A percentile compares a stretch with the other conserved stretches of the same genome.
These are phyloP conservation scores for Cyprinella venusta DNA, from an alignment of 2,797 vertebrate genomes.

Conservation along the genomic window DNA sequence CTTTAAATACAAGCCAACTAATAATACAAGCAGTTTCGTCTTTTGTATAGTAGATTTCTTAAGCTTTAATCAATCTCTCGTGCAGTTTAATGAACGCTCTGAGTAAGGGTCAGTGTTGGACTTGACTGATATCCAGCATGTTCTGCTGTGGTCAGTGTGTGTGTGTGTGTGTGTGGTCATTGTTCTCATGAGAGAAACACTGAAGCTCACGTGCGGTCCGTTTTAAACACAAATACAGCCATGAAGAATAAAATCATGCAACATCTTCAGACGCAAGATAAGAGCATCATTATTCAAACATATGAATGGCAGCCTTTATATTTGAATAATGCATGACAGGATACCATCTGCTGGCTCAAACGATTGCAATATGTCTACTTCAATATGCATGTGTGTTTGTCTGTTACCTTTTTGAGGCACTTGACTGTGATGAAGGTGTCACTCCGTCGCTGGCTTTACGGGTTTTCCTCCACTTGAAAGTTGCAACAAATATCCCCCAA, in stretches of 20 bases:
- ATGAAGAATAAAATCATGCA: neutral
- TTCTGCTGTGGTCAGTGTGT: neutral
- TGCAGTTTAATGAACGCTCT: neutral
- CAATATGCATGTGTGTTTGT: neutral
- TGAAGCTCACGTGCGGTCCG: neutral
- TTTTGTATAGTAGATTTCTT: neutral
- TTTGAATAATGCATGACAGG: constrained; percentile 45
- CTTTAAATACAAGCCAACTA: neutral
- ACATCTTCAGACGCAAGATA: neutral
- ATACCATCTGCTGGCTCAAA: constrained; percentile 28
- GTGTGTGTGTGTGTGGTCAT: constrained; percentile 9
- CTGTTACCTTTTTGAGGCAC: constrained; percentile 78
- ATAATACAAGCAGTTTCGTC: neutral
- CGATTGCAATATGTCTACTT: constrained; percentile 16
- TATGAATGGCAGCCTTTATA: neutral
- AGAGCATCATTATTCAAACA: neutral
- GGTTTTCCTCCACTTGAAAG: neutral
- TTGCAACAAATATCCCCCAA: neutral
- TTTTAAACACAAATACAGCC: neutral
- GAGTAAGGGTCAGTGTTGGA: neutral
- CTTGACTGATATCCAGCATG: constrained; percentile 14
- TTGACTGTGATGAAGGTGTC: constrained; percentile 66
- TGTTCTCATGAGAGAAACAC: constrained; percentile 32
- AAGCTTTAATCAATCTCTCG: neutral
- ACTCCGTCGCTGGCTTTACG: constrained; percentile 71